These are phyloP conservation scores for Corydoras sp. DNA, from an alignment of 2,113 vertebrate genomes.

Conservation along the genomic window DNA sequence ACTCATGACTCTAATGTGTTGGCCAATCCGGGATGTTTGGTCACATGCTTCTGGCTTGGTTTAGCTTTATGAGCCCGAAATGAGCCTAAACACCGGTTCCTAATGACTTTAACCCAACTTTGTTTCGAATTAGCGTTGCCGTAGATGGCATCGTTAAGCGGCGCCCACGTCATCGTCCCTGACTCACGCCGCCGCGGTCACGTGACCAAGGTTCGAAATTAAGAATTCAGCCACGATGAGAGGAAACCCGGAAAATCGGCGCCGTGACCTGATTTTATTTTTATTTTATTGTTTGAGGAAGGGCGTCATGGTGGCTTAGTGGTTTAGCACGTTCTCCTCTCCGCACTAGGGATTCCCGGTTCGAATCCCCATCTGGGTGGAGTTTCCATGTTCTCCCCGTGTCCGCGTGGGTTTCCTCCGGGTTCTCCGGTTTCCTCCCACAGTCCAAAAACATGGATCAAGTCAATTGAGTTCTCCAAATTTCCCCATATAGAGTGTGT, in stretches of 20 bases:
- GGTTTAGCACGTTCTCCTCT: no score
- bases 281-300: not conserved
- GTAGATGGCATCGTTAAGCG: conserved; percentile 28
- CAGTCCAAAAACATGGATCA: no score
- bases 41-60: conserved; percentile 13
- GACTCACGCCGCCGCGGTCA: not conserved
- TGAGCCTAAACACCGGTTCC: conserved; percentile 17
- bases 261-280: not conserved
- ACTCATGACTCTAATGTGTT: conserved; percentile 37
- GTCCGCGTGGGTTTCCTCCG: no score
- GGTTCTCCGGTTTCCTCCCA: no score
- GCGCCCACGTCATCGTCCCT: not conserved
- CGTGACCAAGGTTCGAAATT: not conserved
- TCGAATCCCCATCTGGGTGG: no score
- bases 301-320: not conserved
- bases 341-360: no score
- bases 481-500: no score
- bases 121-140: not conserved
- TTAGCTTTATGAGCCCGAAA: conserved; percentile 5
- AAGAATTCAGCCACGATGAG: not conserved
- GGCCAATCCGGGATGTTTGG: conserved; percentile 17
- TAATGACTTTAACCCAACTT: conserved; percentile 23
- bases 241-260: not conserved
- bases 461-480: no score
- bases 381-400: no score